These are phyloP conservation scores for Falco biarmicus DNA, from an alignment of 2,797 vertebrate genomes.

Conservation along the genomic window DNA sequence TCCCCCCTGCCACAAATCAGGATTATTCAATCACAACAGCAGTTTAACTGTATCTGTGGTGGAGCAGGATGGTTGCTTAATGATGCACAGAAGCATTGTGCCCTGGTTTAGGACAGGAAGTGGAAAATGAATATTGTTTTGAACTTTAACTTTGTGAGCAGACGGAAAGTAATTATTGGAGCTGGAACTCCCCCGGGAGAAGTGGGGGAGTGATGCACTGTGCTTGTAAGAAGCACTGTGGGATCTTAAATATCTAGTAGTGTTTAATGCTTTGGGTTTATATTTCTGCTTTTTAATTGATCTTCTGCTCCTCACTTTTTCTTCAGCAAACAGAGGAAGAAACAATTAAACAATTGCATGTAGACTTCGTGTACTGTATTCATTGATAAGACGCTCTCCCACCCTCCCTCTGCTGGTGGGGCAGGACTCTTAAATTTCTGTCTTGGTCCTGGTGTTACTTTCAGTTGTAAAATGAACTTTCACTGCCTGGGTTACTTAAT, in stretches of 20 bases:
- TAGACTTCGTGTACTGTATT: not conserved
- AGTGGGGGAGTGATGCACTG: not conserved
- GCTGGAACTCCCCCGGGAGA: not conserved
- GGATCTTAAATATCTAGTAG: slow-evolving; percentile 6
- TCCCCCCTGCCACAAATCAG: not conserved
- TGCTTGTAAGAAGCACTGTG: not conserved
- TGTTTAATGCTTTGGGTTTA: not conserved
- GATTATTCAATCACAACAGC: not conserved
- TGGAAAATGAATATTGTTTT: slow-evolving; percentile 63
- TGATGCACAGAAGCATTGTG: not conserved
- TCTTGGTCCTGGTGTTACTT: not conserved
- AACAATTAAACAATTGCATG: not conserved
- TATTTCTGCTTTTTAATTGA: slow-evolving; percentile 48
- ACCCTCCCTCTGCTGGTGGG: not conserved
- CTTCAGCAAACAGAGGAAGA: not conserved
- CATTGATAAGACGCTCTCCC: not conserved
- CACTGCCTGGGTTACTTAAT: not conserved
- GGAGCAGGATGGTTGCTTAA: not conserved
- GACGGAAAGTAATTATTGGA: slow-evolving; percentile 40
- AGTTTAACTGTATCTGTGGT: not conserved
- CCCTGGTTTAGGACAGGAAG: slow-evolving; percentile 45
- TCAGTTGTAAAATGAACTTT: not conserved
- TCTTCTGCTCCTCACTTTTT: not conserved
- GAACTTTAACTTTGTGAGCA: slow-evolving; percentile 55
- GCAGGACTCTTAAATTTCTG: not conserved